Percentiles rank a stretch among this genome's conserved stretches.
Evolutionary conservation across 2,888 invertebrate genomes (phyloP).

Genomic region (Teinopalpus imperialis): DNA sequence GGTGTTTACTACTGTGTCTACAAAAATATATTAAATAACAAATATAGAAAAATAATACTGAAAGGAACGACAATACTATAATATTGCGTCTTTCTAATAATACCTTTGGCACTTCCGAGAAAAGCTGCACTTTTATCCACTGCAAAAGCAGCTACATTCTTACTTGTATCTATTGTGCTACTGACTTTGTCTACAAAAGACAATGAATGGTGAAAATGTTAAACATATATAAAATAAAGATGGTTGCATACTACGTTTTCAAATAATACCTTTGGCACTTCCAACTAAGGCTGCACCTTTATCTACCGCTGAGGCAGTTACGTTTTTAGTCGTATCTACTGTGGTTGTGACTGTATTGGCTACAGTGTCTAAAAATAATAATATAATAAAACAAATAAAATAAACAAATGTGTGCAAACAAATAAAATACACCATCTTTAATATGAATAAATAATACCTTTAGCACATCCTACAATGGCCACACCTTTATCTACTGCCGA

Average conservation of each 20-base stretch:
- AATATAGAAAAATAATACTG: too few species aligned
- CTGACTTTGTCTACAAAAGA: slow-evolving; percentile 26
- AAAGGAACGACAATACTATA: too few species aligned
- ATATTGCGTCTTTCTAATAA: not conserved
- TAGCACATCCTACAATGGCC: not conserved
- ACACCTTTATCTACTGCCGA: slow-evolving; percentile 37
- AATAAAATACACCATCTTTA: too few species aligned
- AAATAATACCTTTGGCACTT: slow-evolving; percentile 33
- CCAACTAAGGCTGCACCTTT: slow-evolving; percentile 32
- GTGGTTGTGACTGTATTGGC: slow-evolving; percentile 35
- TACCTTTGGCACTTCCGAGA: slow-evolving; percentile 53
- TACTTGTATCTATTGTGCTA: slow-evolving; percentile 20
- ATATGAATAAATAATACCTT: too few species aligned
- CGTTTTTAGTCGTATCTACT: slow-evolving; percentile 39
- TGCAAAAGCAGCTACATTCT: too few species aligned
- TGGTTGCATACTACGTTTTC: too few species aligned
- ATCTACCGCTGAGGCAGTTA: slow-evolving; percentile 36
- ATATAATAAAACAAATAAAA: not conserved
- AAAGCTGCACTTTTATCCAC: slow-evolving; percentile 47
- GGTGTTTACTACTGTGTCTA: slow-evolving; percentile 14
- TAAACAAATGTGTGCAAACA: not conserved
- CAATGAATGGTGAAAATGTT: too few species aligned
- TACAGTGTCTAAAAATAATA: slow-evolving; percentile 34
- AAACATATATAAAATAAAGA: too few species aligned
- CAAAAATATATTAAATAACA: not conserved